phyloP scores from a whole-genome alignment of 2,888 invertebrate genomes.

The Orthonevra nobilis region DNA sequence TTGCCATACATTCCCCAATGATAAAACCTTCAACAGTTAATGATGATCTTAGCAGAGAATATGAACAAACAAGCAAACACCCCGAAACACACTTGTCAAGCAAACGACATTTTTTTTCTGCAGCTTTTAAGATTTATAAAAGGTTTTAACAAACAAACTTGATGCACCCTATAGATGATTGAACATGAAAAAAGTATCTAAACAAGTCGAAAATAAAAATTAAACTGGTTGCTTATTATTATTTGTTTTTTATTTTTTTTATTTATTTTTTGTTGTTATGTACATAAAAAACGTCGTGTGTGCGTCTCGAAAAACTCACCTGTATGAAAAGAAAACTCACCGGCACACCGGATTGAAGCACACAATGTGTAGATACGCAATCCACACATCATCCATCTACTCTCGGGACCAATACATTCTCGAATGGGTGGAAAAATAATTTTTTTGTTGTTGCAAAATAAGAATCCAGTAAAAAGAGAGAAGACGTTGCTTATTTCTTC shows the following conservation, averaged over 20 bases:
- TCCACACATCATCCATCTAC: constrained; percentile 21
- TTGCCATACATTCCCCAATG: no score
- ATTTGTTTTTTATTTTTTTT: constrained; percentile 59
- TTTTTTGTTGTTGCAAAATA: constrained; percentile 59
- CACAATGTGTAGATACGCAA: constrained; percentile 56
- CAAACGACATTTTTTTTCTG: no score
- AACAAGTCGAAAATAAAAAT: constrained; percentile 63
- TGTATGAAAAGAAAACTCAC: constrained; percentile 68
- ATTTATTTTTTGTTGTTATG: no score
- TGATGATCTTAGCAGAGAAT: no score
- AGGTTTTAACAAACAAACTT: no score
- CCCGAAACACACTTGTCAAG: no score
- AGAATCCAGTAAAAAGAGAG: constrained; percentile 57
- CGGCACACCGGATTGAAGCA: constrained; percentile 58
- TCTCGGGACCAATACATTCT: background rate
- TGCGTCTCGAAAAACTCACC: constrained; percentile 62
- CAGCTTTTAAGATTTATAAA: no score
- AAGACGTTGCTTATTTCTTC: constrained; percentile 40
- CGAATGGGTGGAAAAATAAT: constrained; percentile 1
- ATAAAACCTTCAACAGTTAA: no score
- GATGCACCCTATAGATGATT: constrained; percentile 46
- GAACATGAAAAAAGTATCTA: constrained; percentile 44
- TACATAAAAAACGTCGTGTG: constrained; percentile 29
- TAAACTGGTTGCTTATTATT: constrained; percentile 66
- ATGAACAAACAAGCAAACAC: no score